Base-by-base conservation (phyloP, 2,113 vertebrate genomes). In the Xenopus borealis region DNA sequence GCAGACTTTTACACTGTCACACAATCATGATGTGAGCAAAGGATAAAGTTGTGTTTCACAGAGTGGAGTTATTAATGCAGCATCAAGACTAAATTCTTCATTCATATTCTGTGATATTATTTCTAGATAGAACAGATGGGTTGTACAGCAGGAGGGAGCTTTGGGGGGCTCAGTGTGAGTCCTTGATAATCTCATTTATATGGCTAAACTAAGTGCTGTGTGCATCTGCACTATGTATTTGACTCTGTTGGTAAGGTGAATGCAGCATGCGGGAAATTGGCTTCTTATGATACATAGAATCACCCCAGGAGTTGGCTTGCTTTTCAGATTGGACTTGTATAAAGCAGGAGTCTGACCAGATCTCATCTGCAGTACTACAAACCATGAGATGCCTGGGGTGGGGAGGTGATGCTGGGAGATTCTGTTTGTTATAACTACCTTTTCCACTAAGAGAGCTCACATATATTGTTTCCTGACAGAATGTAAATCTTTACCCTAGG, bases 121-220 rank as follows among this genome's bases (percentile, higher is more conserved):
- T 50, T 11, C n/a, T 14, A 14, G 16, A 40, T 27, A 10, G 7
- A 59, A 53, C 72, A 75, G 72, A 75, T 62, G 72, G 64, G 55
- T 75, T 55, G 46, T 47, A 12, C 55, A 61, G 72, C 72, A 19
- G 72, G 44, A 55, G 17, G 19, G 33, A 33, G 44, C 64, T 65
- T 12, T 19, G 20, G 72, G 65, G 46, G 65, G 44, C 53, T 20
- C 57, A 10, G 63, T 12, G 44, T 44, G 17, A 68, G 64, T 7
- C 46, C 72, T 23, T 18, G 46, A 40, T 44, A 5, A 74, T 68
- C 64, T 67, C 55, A 75, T 68, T 75, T 67, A 62, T 6, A 61
- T 20, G 72, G 10, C 44, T 27, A 23, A 57, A 75, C 50, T 5
- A 14, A 52, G 23, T 10, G 19, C 63, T 44, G 17, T 64, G n/a